A percentile compares a stretch with the other conserved stretches of the same genome.
Conservation (phyloP, 2,888 invertebrate genomes). For the Oxycera nigricornis region DNA sequence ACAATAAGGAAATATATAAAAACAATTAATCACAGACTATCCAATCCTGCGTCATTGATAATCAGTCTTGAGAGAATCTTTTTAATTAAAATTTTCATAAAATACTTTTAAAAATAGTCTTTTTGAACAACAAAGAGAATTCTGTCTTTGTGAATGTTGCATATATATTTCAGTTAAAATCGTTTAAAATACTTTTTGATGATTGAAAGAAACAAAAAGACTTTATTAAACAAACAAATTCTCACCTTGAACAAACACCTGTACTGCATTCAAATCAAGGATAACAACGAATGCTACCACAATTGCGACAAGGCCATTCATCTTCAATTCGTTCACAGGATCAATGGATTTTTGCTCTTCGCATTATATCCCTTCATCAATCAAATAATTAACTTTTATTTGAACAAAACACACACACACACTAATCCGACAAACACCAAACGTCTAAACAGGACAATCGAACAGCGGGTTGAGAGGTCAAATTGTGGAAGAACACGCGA, state of each 20-base stretch:
- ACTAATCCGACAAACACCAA: neutral
- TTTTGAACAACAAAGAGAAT: too few species aligned
- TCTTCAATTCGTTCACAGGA: conserved; percentile 37
- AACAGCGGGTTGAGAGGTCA: neutral
- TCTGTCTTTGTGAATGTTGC: too few species aligned
- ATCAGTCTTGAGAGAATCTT: too few species aligned
- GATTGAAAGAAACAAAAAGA: too few species aligned
- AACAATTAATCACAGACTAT: too few species aligned
- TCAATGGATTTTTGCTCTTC: neutral
- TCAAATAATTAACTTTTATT: too few species aligned
- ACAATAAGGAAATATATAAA: too few species aligned
- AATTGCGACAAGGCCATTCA: conserved; percentile 37
- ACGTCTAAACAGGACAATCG: neutral
- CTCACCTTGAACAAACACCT: conserved; percentile 33
- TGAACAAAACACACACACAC: conserved; percentile 19
- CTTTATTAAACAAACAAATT: neutral
- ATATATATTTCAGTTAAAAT: too few species aligned
- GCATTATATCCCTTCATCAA: conserved; percentile 24
- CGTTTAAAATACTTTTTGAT: too few species aligned
- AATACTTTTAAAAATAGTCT: too few species aligned
- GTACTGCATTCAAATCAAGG: conserved; percentile 34
- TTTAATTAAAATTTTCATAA: too few species aligned
- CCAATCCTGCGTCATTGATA: too few species aligned
- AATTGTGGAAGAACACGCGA: conserved; percentile 18
- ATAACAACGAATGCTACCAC: conserved; percentile 27